Evolutionary conservation across 2,797 vertebrate species (phyloP), one percentile per base, ranked within the genome.

Genomic region (Sebastes nivosus): DNA sequence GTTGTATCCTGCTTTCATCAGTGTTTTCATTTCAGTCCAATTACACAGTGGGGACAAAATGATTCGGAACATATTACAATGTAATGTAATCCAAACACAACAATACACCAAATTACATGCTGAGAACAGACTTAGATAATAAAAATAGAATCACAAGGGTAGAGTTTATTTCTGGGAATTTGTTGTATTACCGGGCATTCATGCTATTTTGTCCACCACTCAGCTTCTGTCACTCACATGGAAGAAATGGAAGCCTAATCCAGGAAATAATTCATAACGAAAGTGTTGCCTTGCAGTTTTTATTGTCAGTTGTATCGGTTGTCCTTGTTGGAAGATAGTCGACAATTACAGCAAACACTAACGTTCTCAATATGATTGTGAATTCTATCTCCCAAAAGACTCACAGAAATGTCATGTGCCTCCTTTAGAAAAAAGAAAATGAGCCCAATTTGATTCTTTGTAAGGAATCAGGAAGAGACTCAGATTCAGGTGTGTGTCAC

Each of bases 1-100:
- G 25, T 70, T 72, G 29, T 29, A 30, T 63, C 7, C 8, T 7
- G 36, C 42, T 22, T 11, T 66, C n/a, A 66, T 59, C 5, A 16
- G 8, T 14, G 20, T 55, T 82, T 72, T 75, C 20, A 42, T 78
- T 77, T 67, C 34, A 61, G 50, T 57, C 57, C 65, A 77, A 29
- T 66, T 69, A 59, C 66, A 57, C 20, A 55, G 61, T n/a, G 20
- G n/a, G 58, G 42, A 68, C 14, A 69, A 68, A 75, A 61, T 67
- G 2, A 69, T 68, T 71, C 50, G 14, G 57, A 82, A 50, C 54
- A 54, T 69, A 11, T 66, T 16, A 36, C 8, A 32, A n/a, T 18
- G 10, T 42, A 59, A 57, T 22, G 25, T 34, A 24, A 80, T 74
- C 27, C 61, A 67, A 73, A 54, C 59, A 63, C 27, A 63, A 29